Evolutionary conservation across 2,113 vertebrate genomes (phyloP).

Genomic region (Hemichromis elongatus): DNA sequence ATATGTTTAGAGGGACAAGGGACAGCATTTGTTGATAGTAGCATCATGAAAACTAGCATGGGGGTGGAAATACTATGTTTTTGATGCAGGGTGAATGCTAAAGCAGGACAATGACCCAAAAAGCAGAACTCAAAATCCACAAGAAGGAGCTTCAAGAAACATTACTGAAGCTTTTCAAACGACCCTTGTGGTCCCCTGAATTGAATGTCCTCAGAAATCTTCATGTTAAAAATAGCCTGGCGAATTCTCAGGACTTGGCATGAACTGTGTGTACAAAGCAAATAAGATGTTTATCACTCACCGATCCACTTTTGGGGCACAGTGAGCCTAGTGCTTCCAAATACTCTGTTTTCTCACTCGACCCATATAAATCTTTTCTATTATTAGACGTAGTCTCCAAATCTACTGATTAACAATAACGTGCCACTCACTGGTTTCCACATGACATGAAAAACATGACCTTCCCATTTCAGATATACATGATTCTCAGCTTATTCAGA

Average conservation of each 20-base stretch:
- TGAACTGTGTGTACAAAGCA: not conserved
- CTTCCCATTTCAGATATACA: not conserved
- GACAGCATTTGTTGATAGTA: not conserved
- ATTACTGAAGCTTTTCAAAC: not conserved
- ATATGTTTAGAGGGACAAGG: not conserved
- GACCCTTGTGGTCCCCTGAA: not conserved
- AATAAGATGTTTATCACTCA: not conserved
- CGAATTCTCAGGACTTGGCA: not conserved
- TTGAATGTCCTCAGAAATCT: not conserved
- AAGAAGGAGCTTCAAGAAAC: not conserved
- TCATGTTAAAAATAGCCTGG: not conserved
- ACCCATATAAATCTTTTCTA: not conserved
- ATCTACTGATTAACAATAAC: not conserved
- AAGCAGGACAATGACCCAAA: not conserved
- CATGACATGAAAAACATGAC: not conserved
- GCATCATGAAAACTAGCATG: not conserved
- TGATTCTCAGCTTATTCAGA: not conserved
- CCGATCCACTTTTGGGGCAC: not conserved
- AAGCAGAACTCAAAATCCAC: not conserved
- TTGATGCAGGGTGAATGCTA: not conserved
- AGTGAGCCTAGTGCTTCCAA: not conserved
- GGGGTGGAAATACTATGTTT: not conserved
- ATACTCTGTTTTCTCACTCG: not conserved
- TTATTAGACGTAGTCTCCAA: conserved; percentile 17
- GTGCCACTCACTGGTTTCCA: not conserved